These are phyloP conservation scores for Stomorhina lunata DNA, from an alignment of 2,888 invertebrate species.

Conservation along the genomic window DNA sequence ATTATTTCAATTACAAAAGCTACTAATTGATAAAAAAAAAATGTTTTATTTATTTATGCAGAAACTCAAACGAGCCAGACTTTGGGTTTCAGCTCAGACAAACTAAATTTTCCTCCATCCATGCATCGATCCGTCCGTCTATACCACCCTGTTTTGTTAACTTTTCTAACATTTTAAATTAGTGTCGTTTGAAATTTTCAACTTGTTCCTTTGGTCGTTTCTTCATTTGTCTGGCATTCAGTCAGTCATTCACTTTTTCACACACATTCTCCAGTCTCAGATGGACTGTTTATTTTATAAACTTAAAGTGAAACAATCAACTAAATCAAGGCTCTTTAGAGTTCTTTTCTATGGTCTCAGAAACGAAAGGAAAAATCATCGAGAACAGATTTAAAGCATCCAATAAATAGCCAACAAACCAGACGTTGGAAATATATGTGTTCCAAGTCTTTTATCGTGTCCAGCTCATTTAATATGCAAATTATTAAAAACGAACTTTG, in stretches of 20 bases:
- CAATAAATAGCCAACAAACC: background rate
- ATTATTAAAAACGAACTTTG: conserved; percentile 57
- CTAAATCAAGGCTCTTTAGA: conserved; percentile 36
- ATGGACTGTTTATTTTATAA: conserved; percentile 52
- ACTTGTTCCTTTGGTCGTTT: background rate
- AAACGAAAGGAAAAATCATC: background rate
- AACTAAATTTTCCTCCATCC: background rate
- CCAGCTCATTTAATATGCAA: conserved; percentile 66
- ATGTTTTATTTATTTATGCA: conserved; percentile 47
- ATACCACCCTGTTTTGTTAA: conserved; percentile 14
- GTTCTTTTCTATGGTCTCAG: conserved; percentile 11
- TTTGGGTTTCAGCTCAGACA: conserved; percentile 6
- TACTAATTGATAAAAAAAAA: conserved; percentile 26
- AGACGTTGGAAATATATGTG: conserved; percentile 21
- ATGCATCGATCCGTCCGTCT: background rate
- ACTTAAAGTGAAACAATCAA: conserved; percentile 39
- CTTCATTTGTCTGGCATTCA: conserved; percentile 5
- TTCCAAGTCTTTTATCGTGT: conserved; percentile 51
- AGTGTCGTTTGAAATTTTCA: conserved; percentile 29
- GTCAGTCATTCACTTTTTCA: background rate
- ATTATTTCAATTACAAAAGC: conserved; percentile 13
- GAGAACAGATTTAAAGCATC: conserved; percentile 34
- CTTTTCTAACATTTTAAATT: conserved; percentile 53
- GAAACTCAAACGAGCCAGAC: conserved; percentile 12
- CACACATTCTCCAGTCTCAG: background rate